Evolutionary conservation across 2,113 vertebrate genomes (phyloP), one percentile per base, ranked within the genome.

Genomic region (Serinus canaria): DNA sequence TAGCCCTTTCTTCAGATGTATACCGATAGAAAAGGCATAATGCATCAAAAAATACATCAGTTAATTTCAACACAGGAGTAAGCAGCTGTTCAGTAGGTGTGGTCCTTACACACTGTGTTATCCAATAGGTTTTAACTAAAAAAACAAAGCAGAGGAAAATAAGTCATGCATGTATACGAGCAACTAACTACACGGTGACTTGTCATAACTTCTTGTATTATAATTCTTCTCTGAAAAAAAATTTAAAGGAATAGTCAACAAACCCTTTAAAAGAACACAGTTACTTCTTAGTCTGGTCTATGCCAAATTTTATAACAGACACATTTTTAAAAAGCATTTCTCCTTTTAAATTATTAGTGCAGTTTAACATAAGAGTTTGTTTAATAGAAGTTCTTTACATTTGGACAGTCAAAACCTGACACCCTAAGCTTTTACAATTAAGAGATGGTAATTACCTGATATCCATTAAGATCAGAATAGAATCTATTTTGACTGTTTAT

Each of bases 391-490:
- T 7, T 75, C 41, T n/a, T 77, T 41, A 62, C 18, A 70, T 53
- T 53, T 74, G 78, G 49, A 31, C n/a, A 83, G 9, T 37, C 8
- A 70, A 89, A 94, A 87, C 28, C 17, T 60, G 44, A 86, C 20
- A 66, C 27, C 33, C 2, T 49, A 23, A 55, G 5, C 28, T 83
- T 92, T 78, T 35, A 53, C 33, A 84, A 35, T 60, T 58, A 60
- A 35, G 20, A 89, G 39, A 62, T 24, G 53, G 49, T 60, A 92
- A 60, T 97, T 97, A 99, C 99, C 99, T 99, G 99, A 96, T 98
- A 99, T 72, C 99, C 98, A 90, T 99, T 99, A 92, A 99, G 98
- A 95, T 99, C 99, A 39, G 97, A 97, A 96, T 97, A 99, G 98
- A 99, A 99, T 94, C 95, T 98, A 76, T 99, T 98, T 84, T 98